Evolutionary conservation across 2,797 vertebrate species (phyloP), one percentile per base, ranked within the genome.

Genomic region (Halcyon smyrnensis): DNA sequence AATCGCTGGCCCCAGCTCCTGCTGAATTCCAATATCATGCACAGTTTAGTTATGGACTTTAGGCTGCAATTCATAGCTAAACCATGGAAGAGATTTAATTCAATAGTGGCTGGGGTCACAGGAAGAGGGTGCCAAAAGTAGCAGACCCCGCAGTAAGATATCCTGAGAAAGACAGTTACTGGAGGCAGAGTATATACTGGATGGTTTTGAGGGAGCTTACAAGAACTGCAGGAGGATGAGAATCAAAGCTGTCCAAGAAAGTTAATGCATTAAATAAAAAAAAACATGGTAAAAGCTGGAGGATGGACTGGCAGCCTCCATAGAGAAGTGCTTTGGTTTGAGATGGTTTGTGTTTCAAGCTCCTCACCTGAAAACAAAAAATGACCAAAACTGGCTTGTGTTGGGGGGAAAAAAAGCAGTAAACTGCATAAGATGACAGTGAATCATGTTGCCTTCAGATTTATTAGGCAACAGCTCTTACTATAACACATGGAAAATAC

Each of bases 1-100:
- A 96, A 95, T 96, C 1, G 93, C 93, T 96, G 96, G 96, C 94
- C 90, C 45, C 65, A 36, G 85, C 80, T 91, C 87, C 86, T 90
- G 74, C 93, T 93, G 91, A 91, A 96, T 97, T 96, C 88, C 93
- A 94, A 30, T 83, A 94, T 70, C 88, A 80, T 80, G 88, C 91
- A 95, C 90, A 96, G 92, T 96, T 97, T 97, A 97, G 94, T 97
- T 97, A 97, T 97, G 95, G 93, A 95, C 91, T 97, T 96, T 80
- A 93, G 93, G 89, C 94, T 97, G 48, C 80, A 77, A 96, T 95
- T 92, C 54, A 60, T 85, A 73, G n/a, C 78, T 70, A 84, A 79
- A 56, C 77, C 91, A 95, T 81, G 93, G 78, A 80, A 92, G 62
- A 97, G 88, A 81, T 94, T 91, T 94, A 76, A 70, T 85, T 95